Conservation (phyloP, 2,888 invertebrate species). For the Malthinus seriepunctatus region DNA sequence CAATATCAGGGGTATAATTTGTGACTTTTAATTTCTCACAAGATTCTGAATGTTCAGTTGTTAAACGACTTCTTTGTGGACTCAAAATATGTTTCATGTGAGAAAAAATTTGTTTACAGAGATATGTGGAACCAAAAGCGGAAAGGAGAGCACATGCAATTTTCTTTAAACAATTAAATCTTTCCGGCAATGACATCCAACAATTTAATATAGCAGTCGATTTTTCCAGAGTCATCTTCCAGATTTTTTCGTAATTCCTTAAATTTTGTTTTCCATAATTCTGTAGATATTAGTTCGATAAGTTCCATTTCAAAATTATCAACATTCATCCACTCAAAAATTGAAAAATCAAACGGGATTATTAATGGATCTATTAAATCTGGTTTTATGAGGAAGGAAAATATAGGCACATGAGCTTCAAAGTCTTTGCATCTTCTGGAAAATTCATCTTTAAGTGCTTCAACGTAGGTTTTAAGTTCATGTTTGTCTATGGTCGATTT, state of each 20-base stretch:
- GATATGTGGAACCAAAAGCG: conserved; percentile 17
- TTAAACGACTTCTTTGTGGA: conserved; percentile 17
- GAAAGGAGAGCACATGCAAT: conserved; percentile 17
- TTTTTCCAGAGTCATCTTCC: conserved; percentile 15
- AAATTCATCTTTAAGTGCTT: conserved; percentile 10
- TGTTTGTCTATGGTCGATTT: conserved; percentile 12
- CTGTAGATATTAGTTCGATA: conserved; percentile 16
- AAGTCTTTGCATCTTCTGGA: conserved; percentile 15
- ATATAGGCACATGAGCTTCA: conserved; percentile 13
- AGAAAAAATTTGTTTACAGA: conserved; percentile 21
- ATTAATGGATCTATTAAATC: conserved; percentile 14
- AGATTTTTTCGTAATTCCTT: conserved; percentile 15
- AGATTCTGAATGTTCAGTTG: conserved; percentile 17
- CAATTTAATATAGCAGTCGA: conserved; percentile 16
- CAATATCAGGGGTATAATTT: conserved; percentile 20
- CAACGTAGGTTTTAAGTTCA: conserved; percentile 13
- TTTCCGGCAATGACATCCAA: conserved; percentile 18
- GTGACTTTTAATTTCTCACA: conserved; percentile 19
- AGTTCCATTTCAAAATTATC: conserved; percentile 17
- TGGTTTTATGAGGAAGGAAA: conserved; percentile 19
- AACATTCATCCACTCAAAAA: conserved; percentile 19
- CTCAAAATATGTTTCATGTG: conserved; percentile 23
- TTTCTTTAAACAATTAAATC: conserved; percentile 15
- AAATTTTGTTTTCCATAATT: conserved; percentile 21
- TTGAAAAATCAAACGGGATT: conserved; percentile 13